Evolutionary conservation across 1,140 invertebrate genomes (phyloP), one percentile per base, ranked within the genome.

Genomic region (Ceratina australensis): DNA sequence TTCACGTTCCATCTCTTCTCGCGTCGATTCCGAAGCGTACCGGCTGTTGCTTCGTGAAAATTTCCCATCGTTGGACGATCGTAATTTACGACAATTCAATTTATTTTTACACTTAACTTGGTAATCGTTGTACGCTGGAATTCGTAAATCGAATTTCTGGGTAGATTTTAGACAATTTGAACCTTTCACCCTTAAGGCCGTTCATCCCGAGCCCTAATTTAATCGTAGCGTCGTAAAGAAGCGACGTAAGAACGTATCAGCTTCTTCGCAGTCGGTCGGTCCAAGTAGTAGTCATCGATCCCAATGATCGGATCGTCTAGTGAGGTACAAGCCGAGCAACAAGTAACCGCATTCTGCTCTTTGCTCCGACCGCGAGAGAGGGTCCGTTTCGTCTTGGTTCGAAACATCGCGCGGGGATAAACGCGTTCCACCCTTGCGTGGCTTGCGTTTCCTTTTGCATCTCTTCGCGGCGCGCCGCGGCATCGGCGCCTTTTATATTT

Each of bases 401-500:
- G 52, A 42, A 54, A 15, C 56, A 22, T 16, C 74, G 24, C 24
- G 33, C n/a, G 22, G 73, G 73, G 20, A 26, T 68, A 71, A 77
- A 72, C 68, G 68, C 68, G 28, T 42, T 64, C 50, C 2, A 5
- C 28, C 15, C 20, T 3, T 10, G 20, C 3, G 28, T 20, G 33
- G 33, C 33, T 15, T 47, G 3, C 22, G 16, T 64, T 52, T 57
- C 24, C 20, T 78, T 81, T 67, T 69, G 28, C 60, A 59, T 72
- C 60, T 78, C 65, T 66, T 50, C 12, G 15, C 56, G n/a, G 20
- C 24, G 50, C 4, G 18, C 60, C 47, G 47, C 28, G 64, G 57
- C 65, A 74, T 42, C 64, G 33, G 54, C 72, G 52, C 57, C 64
- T 79, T 77, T 67, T 75, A 80, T 79, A 74, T 74, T 74, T 78